Conservation (phyloP, 2,113 vertebrate species). For the Spea multiplicata region DNA sequence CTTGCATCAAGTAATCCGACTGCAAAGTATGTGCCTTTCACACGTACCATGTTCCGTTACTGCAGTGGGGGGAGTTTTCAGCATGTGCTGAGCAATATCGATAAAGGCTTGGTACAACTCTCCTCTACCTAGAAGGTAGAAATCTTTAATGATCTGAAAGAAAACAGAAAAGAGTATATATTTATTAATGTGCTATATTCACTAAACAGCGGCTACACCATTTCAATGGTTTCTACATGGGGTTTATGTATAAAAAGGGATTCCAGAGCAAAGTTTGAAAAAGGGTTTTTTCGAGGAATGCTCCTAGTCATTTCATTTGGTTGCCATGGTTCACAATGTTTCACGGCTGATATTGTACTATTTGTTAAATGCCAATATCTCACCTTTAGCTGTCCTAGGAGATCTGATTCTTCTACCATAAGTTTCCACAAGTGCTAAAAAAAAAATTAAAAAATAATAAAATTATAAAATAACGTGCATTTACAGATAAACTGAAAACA, state of each 20-base stretch:
- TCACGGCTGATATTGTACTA: background rate
- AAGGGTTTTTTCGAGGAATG: too few species aligned
- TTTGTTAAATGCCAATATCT: constrained; percentile 10
- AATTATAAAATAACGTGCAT: background rate
- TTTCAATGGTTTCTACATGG: too few species aligned
- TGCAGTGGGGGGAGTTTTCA: constrained; percentile 90
- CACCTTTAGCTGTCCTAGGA: constrained; percentile 96
- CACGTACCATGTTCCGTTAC: constrained; percentile 94
- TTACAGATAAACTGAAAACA: too few species aligned
- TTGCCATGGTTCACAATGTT: background rate
- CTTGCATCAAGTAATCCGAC: too few species aligned
- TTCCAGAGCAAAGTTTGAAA: too few species aligned
- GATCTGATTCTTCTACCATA: constrained; percentile 94
- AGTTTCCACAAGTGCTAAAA: constrained; percentile 93
- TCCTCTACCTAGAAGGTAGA: constrained; percentile 92
- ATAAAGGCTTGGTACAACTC: constrained; percentile 97
- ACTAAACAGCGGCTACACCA: too few species aligned
- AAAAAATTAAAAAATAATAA: constrained; percentile 49
- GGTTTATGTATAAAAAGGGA: too few species aligned
- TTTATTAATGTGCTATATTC: too few species aligned
- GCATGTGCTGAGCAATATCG: constrained; percentile 92
- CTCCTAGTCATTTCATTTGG: background rate
- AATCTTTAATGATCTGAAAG: constrained; percentile 93
- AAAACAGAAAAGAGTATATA: background rate
- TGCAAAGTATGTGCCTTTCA: background rate